Evolutionary conservation across 2,113 vertebrate genomes (phyloP).

Genomic region (Uropsilus gracilis): DNA sequence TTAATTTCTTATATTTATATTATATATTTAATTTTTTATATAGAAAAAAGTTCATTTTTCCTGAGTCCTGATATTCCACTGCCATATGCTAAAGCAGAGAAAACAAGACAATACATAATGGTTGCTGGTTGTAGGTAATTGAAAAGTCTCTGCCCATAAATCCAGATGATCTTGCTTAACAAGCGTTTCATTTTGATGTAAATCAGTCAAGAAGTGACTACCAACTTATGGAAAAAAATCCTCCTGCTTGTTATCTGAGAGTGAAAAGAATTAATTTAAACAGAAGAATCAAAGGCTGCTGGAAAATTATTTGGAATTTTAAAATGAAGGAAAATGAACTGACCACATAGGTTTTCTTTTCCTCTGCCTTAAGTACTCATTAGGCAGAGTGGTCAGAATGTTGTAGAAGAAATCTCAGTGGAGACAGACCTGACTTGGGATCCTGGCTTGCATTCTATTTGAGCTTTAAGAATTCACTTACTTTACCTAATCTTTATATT

Average conservation of each 20-base stretch:
- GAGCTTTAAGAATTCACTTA: slow-evolving; percentile 19
- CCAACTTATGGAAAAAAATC: slow-evolving; percentile 7
- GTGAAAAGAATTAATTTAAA: slow-evolving; percentile 14
- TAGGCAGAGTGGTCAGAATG: not conserved
- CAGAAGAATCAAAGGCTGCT: not conserved
- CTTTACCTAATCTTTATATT: not conserved
- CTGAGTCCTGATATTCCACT: not conserved
- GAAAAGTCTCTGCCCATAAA: slow-evolving; percentile 24
- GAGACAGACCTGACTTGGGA: not conserved
- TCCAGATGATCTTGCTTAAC: slow-evolving; percentile 29
- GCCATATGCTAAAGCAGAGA: not conserved
- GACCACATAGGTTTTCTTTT: not conserved
- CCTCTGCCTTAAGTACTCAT: not conserved
- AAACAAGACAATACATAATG: slow-evolving; percentile 22
- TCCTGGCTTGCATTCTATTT: slow-evolving; percentile 15
- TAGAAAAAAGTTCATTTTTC: slow-evolving; percentile 25
- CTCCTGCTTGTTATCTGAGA: slow-evolving; percentile 52
- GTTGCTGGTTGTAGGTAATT: slow-evolving; percentile 35
- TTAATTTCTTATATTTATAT: too few relatives aligned
- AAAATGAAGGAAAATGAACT: slow-evolving; percentile 38
- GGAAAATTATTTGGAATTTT: slow-evolving; percentile 56
- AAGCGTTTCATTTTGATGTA: slow-evolving; percentile 44
- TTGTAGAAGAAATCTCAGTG: not conserved
- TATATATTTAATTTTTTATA: too few relatives aligned
- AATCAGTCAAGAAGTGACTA: slow-evolving; percentile 36